phyloP scores from a whole-genome alignment of 2,888 invertebrate species.

The Apocheima hispidaria region DNA sequence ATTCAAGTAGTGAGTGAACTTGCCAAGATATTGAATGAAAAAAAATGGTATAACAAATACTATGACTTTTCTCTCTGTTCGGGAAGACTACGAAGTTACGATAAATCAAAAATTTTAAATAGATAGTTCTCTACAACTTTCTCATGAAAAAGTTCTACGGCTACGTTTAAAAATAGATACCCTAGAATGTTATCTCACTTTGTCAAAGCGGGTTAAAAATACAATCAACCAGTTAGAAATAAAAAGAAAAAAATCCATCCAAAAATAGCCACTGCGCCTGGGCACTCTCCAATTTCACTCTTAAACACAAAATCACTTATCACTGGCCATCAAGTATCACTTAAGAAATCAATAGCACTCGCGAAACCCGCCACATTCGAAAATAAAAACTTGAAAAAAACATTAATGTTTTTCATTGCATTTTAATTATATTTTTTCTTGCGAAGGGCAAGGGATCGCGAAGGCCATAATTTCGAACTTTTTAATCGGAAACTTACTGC shows the following conservation, averaged over 20 bases:
- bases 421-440: constrained; percentile 19
- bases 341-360: constrained; percentile 26
- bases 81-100: too few species aligned
- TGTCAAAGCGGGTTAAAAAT: constrained; percentile 28
- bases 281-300: constrained; percentile 57
- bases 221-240: constrained; percentile 32
- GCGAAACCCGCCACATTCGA: constrained; percentile 31
- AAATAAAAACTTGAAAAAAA: constrained; percentile 19
- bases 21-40: not conserved
- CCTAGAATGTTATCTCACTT: constrained; percentile 13
- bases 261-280: constrained; percentile 54
- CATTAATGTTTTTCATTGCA: constrained; percentile 8
- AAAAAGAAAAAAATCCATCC: constrained; percentile 40
- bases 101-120: not conserved
- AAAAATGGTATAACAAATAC: too few species aligned
- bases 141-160: not conserved
- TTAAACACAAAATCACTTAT: constrained; percentile 27
- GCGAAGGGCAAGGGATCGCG: constrained; percentile 40
- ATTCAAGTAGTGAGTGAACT: not conserved
- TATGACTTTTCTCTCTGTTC: too few species aligned
- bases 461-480: constrained; percentile 48
- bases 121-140: not conserved
- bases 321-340: constrained; percentile 22
- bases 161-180: constrained; percentile 19
- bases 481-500: constrained; percentile 72